Percentiles rank a stretch among this genome's conserved stretches.
These are phyloP conservation scores for Argyrosomus regius DNA, from an alignment of 2,797 vertebrate species.

Conservation along the genomic window DNA sequence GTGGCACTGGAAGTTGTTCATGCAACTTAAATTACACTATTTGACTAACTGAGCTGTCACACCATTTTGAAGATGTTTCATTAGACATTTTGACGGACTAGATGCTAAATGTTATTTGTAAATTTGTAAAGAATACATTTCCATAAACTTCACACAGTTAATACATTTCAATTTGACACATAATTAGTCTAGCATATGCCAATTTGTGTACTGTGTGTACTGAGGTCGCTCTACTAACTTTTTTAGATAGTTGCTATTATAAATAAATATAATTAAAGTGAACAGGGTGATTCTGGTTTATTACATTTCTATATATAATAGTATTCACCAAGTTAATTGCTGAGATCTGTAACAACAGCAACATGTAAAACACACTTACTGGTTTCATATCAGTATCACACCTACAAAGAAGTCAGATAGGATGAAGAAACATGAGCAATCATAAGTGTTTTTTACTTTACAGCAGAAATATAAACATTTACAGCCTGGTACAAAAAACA, in stretches of 20 bases:
- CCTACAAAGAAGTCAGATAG: too few relatives aligned
- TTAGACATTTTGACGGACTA: neutral
- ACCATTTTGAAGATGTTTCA: neutral
- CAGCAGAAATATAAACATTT: too few relatives aligned
- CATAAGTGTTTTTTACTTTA: too few relatives aligned
- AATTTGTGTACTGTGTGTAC: too few relatives aligned
- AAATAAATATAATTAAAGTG: too few relatives aligned
- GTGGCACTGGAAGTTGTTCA: neutral
- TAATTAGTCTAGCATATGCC: too few relatives aligned
- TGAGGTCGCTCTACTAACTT: too few relatives aligned
- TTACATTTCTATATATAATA: slow-evolving; percentile 2
- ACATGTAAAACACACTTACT: too few relatives aligned
- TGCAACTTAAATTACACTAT: neutral
- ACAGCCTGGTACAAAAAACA: too few relatives aligned
- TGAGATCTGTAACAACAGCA: neutral
- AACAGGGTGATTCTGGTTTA: neutral
- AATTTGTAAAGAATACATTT: neutral
- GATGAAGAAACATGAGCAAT: too few relatives aligned
- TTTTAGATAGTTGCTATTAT: too few relatives aligned
- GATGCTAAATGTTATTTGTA: neutral
- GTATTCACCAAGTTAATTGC: neutral
- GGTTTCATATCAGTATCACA: too few relatives aligned
- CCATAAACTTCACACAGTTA: neutral
- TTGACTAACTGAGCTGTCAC: neutral
- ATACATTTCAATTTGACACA: neutral